phyloP scores from a whole-genome alignment of 2,797 vertebrate genomes.

The Hyperoplus immaculatus region DNA sequence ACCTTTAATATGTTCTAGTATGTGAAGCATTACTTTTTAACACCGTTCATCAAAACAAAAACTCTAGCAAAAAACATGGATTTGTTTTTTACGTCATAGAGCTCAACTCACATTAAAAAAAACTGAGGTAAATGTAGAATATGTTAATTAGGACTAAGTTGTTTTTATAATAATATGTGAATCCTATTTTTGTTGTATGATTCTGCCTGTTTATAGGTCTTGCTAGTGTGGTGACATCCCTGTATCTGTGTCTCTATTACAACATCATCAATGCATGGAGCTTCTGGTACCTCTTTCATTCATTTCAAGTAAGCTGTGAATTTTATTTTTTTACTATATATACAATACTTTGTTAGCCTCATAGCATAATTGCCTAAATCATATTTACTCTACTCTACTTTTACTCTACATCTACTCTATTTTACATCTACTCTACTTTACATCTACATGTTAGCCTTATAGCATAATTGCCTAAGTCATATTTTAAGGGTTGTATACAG shows the following conservation, averaged over 20 bases:
- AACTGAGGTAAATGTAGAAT: background rate
- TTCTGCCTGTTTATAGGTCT: constrained; percentile 81
- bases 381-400: no score
- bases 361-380: no score
- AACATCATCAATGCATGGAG: constrained; percentile 95
- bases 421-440: no score
- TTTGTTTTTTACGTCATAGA: background rate
- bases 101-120: background rate
- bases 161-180: background rate
- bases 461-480: no score
- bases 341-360: background rate
- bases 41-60: background rate
- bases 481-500: no score
- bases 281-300: constrained; percentile 98
- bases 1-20: background rate
- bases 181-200: background rate
- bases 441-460: no score
- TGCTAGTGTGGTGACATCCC: constrained; percentile 90
- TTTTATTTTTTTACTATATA: background rate
- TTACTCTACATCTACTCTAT: no score
- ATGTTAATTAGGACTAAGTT: background rate
- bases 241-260: constrained; percentile 95
- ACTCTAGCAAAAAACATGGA: background rate
- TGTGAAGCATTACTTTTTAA: background rate
- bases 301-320: constrained; percentile 90